Evolutionary conservation across 23 tunicate genomes (phyloP).

Genomic region (Trididemnum clinides): DNA sequence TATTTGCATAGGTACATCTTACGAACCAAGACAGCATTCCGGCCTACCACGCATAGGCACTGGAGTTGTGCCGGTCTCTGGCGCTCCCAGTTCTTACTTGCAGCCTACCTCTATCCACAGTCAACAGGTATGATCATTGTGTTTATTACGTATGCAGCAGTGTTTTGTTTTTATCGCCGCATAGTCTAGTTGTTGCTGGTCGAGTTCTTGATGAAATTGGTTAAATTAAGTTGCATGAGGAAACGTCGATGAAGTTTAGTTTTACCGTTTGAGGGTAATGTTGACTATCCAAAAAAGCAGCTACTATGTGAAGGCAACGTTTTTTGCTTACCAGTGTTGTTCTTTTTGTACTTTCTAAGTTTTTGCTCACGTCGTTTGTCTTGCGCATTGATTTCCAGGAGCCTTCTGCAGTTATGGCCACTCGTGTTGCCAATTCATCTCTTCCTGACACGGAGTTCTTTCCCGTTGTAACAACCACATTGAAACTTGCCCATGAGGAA

Average conservation of each 20-base stretch:
- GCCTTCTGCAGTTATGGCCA: conserved; percentile 50
- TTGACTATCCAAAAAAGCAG: too few relatives aligned
- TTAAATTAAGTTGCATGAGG: too few relatives aligned
- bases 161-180: neutral
- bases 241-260: too few relatives aligned
- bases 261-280: too few relatives aligned
- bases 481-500: conserved; percentile 81
- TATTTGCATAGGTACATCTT: neutral
- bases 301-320: too few relatives aligned
- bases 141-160: neutral
- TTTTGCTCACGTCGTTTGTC: neutral
- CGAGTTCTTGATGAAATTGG: too few relatives aligned
- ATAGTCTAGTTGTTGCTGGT: too few relatives aligned
- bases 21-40: conserved; percentile 8
- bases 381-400: neutral
- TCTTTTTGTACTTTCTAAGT: too few relatives aligned
- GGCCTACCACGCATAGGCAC: conserved; percentile 86
- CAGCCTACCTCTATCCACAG: conserved; percentile 42
- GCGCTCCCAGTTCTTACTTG: neutral
- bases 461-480: conserved; percentile 78
- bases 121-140: conserved; percentile 45
- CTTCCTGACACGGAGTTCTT: conserved; percentile 42
- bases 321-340: too few relatives aligned
- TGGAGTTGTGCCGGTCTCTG: conserved; percentile 30
- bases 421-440: conserved; percentile 45